A percentile compares a stretch with the other conserved stretches of the same genome.
Conservation (phyloP, 2,888 invertebrate species). For the Drosophila birchii region DNA sequence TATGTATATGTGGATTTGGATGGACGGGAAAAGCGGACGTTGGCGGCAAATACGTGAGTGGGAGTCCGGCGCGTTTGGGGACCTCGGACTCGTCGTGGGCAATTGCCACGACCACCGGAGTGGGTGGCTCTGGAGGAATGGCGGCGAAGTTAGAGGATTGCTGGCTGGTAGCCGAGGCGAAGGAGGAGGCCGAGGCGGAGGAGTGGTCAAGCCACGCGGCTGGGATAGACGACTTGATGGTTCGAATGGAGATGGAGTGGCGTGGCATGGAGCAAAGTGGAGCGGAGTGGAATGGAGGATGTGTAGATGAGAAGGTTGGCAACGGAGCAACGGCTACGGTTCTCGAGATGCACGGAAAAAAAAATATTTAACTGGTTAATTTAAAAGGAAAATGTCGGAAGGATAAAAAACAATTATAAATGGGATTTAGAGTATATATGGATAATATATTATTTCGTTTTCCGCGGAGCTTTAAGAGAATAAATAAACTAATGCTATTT, state of each 20-base stretch:
- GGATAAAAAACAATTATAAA: background rate
- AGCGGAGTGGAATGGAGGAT: constrained; percentile 22
- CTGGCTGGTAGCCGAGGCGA: constrained; percentile 22
- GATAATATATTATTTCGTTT: no score
- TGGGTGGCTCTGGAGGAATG: constrained; percentile 36
- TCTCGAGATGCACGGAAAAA: constrained; percentile 55
- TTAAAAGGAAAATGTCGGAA: background rate
- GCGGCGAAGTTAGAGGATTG: constrained; percentile 21
- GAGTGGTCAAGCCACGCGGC: constrained; percentile 78
- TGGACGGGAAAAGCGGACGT: constrained; percentile 65
- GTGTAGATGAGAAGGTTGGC: constrained; percentile 48
- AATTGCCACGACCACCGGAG: constrained; percentile 67
- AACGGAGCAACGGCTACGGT: constrained; percentile 66
- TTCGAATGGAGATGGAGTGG: constrained; percentile 47
- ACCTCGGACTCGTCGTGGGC: constrained; percentile 70
- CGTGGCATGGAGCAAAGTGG: constrained; percentile 10
- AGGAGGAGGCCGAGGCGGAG: constrained; percentile 12
- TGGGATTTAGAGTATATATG: background rate
- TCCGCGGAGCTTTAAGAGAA: no score
- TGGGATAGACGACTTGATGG: constrained; percentile 79
- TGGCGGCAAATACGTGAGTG: constrained; percentile 72
- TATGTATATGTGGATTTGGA: constrained; percentile 43
- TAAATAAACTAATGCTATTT: no score
- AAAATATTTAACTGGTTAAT: background rate
- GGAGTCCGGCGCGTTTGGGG: constrained; percentile 75